A percentile compares a stretch with the other conserved stretches of the same genome.
These are phyloP conservation scores for Drosophila pegasa DNA, from an alignment of 2,888 invertebrate species.

Conservation along the genomic window DNA sequence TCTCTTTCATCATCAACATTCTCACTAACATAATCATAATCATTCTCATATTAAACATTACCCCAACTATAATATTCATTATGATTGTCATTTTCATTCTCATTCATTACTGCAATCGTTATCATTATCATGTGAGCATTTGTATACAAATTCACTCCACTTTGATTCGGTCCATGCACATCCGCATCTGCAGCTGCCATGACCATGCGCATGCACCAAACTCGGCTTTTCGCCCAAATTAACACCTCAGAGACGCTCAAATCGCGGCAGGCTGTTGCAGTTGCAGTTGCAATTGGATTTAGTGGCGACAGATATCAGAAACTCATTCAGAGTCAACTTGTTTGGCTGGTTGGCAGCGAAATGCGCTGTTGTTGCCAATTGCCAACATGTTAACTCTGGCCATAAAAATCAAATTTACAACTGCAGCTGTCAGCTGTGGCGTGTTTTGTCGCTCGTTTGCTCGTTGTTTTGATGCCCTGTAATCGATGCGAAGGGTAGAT, in stretches of 20 bases:
- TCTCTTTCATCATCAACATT: no score
- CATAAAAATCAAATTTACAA: slow-evolving; percentile 80
- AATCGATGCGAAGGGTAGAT: neutral
- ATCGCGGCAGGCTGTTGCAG: slow-evolving; percentile 18
- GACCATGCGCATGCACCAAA: slow-evolving; percentile 28
- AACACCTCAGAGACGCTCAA: slow-evolving; percentile 67
- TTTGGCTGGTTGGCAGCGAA: slow-evolving; percentile 48
- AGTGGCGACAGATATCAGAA: slow-evolving; percentile 72
- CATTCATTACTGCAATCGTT: neutral
- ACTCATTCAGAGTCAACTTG: slow-evolving; percentile 59
- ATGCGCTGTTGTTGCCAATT: slow-evolving; percentile 59
- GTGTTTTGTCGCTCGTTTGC: slow-evolving; percentile 21
- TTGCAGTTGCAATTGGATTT: slow-evolving; percentile 52
- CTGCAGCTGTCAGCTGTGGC: slow-evolving; percentile 67
- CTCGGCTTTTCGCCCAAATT: slow-evolving; percentile 55
- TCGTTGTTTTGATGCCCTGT: slow-evolving; percentile 18
- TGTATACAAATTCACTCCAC: neutral
- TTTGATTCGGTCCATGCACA: neutral
- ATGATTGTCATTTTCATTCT: neutral
- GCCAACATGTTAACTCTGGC: slow-evolving; percentile 68
- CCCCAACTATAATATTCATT: neutral
- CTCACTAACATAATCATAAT: neutral
- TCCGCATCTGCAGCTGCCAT: slow-evolving; percentile 46
- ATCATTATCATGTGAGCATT: slow-evolving; percentile 1
- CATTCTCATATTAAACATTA: neutral